Evolutionary conservation across 2,797 vertebrate genomes (phyloP), one percentile per base, ranked within the genome.

Genomic region (Molothrus aeneus): DNA sequence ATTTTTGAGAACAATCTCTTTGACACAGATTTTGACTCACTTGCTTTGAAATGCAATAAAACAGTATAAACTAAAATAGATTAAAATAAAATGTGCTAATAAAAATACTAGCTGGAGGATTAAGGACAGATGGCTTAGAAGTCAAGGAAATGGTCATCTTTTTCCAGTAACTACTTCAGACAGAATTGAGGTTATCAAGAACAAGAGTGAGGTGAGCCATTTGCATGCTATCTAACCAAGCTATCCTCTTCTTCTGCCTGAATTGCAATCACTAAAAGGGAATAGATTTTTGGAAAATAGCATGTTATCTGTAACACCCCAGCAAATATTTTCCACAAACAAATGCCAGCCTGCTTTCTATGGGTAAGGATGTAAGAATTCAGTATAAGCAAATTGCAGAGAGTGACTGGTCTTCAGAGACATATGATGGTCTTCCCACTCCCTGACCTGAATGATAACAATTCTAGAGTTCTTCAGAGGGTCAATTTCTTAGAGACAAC

Each of bases 51-150:
- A 78, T 31, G 22, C 11, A 71, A 88, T 64, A 63, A 80, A 87
- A 88, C 26, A 31, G 24, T 92, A 84, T 57, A 48, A 75, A 88
- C 36, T 54, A 48, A 88, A 88, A 51, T 20, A 69, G 43, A 88
- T 61, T 74, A 87, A 69, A 78, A 80, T 78, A 42, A 93, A 64
- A 78, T 50, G 8, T 38, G 15, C 48, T 86, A 92, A 92, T 88
- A 93, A 84, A 92, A 94, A 75, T 56, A 56, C 18, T 84, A 51
- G 16, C 73, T 81, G 51, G 10, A 90, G 25, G 36, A 79, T 16
- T 88, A 81, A 86, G 24, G 43, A 75, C 70, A 93, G 51, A 81
- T 84, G 63, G 40, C 34, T 86, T 79, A 86, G 48, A 91, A 95
- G 63, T 57, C 25, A 80, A 60, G 31, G 18, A 86, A 93, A 59